Percentiles rank a stretch among this genome's conserved stretches.
Evolutionary conservation across 30 jellyfish, hydroid and myxozoan genomes (phyloP).

Genomic region (Aurelia aurita complex sp. Pacific): DNA sequence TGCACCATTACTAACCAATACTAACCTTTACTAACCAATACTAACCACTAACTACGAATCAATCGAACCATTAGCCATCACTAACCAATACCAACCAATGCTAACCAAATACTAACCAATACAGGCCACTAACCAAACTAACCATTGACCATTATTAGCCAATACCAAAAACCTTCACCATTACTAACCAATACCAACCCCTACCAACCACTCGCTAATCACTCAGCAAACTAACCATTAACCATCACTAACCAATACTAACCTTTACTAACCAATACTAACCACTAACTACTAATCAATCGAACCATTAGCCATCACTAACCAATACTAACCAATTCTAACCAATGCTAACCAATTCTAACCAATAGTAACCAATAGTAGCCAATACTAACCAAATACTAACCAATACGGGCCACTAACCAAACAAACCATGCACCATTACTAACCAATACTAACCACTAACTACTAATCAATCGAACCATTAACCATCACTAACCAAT

Average conservation of each 20-base stretch:
- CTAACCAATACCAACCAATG: background rate
- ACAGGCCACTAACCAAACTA: background rate
- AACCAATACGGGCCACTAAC: background rate
- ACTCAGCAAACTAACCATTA: background rate
- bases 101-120: background rate
- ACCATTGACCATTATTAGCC: constrained; percentile 1
- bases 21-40: background rate
- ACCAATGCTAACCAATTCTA: background rate
- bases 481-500: background rate
- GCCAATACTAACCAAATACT: background rate
- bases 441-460: background rate
- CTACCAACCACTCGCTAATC: no score
- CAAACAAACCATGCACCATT: background rate
- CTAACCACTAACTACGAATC: background rate
- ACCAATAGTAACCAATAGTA: no score
- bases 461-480: no score
- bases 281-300: no score
- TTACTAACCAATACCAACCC: background rate
- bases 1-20: background rate
- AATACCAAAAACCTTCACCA: background rate
- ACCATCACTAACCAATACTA: background rate
- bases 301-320: background rate
- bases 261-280: no score
- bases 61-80: background rate
- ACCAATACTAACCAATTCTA: background rate